Base-by-base conservation (phyloP, 1,140 invertebrate genomes). In the Gonatopus flavifemur region DNA sequence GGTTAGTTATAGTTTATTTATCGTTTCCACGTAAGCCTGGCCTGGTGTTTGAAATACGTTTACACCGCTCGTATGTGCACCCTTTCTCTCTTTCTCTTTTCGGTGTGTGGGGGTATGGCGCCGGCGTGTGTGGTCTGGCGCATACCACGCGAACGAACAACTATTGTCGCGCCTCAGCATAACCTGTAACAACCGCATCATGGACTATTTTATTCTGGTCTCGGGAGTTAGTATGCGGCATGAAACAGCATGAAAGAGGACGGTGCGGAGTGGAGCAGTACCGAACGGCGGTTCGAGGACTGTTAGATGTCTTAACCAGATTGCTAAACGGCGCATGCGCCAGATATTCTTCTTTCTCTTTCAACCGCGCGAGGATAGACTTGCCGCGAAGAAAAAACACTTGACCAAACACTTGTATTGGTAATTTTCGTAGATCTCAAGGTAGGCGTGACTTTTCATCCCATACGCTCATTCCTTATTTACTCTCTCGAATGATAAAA, bases 1-100 rank as follows among this genome's bases (percentile, higher is more conserved):
- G 71, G 71, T 72, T 75, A 75, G 71, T 75, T 75, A 73, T 73
- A 74, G 72, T 74, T 75, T 74, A 74, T 74, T 75, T 74, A 74
- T 75, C 69, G 70, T 70, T 74, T 75, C 69, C 67, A 71, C 70
- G 64, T 73, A 70, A 59, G 49, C n/a, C n/a, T n/a, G n/a, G n/a
- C n/a, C 60, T 67, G 60, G 64, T 64, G 67, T 66, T 69, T 60
- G 68, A 64, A 58, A 57, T 67, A 65, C 69, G 69, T 70, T 68
- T 70, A 70, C 67, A 68, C 59, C 66, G 62, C 61, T 69, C 64
- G 66, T 69, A 70, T 66, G 69, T 69, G 67, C 67, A 58, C 55
- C 59, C 60, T 57, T 58, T 57, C 48, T 30, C 42, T 59, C 43
- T n/a, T n/a, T n/a, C n/a, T n/a, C n/a, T n/a, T n/a, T n/a, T n/a